A percentile compares a stretch with the other conserved stretches of the same genome.
phyloP scores from a whole-genome alignment of 2,113 vertebrate species.

The Chaetodon trifascialis region DNA sequence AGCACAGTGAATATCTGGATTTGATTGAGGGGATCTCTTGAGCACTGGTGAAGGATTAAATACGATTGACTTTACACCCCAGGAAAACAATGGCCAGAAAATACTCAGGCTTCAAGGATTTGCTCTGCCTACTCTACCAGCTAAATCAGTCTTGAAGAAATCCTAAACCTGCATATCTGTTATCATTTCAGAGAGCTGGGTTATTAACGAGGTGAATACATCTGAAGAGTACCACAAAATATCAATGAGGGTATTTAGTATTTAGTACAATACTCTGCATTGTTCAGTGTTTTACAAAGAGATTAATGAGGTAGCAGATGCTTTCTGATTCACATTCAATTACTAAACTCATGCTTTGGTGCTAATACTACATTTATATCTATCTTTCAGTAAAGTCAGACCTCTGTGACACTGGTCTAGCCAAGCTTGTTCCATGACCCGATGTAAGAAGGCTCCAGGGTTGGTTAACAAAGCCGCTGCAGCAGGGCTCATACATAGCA shows the following conservation, averaged over 20 bases:
- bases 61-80: constrained; percentile 64
- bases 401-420: neutral
- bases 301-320: neutral
- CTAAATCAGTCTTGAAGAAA: constrained; percentile 29
- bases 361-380: constrained; percentile 2
- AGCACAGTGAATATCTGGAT: constrained; percentile 59
- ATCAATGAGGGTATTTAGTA: no score
- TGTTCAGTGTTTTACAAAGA: constrained; percentile 2
- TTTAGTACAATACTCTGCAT: neutral
- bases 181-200: constrained; percentile 20
- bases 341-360: neutral
- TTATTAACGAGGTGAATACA: constrained; percentile 18
- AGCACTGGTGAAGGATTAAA: constrained; percentile 68
- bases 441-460: constrained; percentile 1
- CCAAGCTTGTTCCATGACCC: neutral
- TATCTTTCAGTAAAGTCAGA: neutral
- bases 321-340: neutral
- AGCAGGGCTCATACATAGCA: neutral
- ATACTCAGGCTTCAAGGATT: constrained; percentile 50
- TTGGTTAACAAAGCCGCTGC: constrained; percentile 24
- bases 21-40: constrained; percentile 62
- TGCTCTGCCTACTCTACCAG: constrained; percentile 15
- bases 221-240: constrained; percentile 1
- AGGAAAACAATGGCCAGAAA: constrained; percentile 67
- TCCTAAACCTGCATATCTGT: neutral